These are phyloP conservation scores for Pelobates cultripes DNA, from an alignment of 2,797 vertebrate species.

Conservation along the genomic window DNA sequence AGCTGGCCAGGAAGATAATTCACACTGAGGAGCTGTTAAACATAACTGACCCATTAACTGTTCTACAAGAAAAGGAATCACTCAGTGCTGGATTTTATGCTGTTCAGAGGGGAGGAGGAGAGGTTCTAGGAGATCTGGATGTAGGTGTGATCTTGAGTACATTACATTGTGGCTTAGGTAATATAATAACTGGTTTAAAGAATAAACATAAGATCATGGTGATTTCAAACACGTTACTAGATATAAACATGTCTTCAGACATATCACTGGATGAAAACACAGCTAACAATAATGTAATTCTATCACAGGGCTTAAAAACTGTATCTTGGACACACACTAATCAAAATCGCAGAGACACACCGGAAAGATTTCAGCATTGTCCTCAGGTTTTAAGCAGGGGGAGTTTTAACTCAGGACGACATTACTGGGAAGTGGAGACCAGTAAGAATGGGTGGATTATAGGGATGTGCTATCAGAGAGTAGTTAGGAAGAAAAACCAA, in stretches of 20 bases:
- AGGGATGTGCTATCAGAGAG: no score
- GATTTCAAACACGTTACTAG: no score
- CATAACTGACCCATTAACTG: no score
- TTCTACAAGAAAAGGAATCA: background rate
- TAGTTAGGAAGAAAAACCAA: no score
- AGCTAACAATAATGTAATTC: background rate
- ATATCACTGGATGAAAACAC: background rate
- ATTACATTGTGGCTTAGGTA: background rate
- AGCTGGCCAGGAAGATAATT: background rate
- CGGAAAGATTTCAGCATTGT: no score
- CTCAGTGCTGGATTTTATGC: background rate
- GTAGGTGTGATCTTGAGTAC: background rate
- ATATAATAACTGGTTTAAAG: background rate
- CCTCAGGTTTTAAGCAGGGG: no score
- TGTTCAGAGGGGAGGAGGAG: background rate
- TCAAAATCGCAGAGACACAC: no score
- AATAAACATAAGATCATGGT: background rate
- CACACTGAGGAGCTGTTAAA: slow-evolving; percentile 1
- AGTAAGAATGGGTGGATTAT: no score
- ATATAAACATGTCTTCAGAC: background rate
- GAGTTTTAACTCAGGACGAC: no score
- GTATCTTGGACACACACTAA: background rate
- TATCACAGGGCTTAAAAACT: slow-evolving; percentile 4
- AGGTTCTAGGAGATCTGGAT: background rate
- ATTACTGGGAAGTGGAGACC: no score